A percentile compares a stretch with the other conserved stretches of the same genome.
phyloP scores from a whole-genome alignment of 2,888 invertebrate species.

The Pristionchus exspectatus region DNA sequence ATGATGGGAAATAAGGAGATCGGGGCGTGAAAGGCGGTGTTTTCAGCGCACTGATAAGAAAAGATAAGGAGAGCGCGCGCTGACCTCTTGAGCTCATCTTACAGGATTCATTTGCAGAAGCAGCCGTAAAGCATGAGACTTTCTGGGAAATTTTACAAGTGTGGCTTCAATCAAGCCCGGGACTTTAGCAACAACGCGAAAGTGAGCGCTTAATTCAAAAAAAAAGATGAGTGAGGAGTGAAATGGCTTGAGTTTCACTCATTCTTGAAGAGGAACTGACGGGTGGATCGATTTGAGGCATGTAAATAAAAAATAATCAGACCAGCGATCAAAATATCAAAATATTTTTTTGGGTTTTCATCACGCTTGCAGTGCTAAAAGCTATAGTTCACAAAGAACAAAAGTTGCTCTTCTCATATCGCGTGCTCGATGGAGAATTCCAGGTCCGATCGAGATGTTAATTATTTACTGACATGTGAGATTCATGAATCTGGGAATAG shows the following conservation, averaged over 20 bases:
- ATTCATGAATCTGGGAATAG: neutral
- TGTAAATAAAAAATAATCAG: too few relatives aligned
- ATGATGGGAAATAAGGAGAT: neutral
- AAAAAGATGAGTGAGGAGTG: too few relatives aligned
- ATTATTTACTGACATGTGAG: neutral
- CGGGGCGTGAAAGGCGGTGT: neutral
- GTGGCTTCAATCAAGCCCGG: neutral
- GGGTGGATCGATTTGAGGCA: neutral
- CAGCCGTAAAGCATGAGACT: neutral
- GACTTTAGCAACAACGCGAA: too few relatives aligned
- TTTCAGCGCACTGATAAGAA: neutral
- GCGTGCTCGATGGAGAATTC: too few relatives aligned
- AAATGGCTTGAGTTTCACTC: neutral
- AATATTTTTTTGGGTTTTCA: too few relatives aligned
- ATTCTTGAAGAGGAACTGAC: neutral
- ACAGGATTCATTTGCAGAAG: neutral
- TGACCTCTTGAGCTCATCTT: neutral
- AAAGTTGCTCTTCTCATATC: too few relatives aligned
- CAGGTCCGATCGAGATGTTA: too few relatives aligned
- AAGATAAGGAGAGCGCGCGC: neutral
- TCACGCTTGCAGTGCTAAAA: too few relatives aligned
- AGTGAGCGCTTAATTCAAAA: too few relatives aligned
- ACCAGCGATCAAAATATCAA: too few relatives aligned
- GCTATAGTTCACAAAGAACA: too few relatives aligned
- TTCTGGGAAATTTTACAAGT: neutral